A percentile compares a stretch with the other conserved stretches of the same genome.
Conservation (phyloP, 2,888 invertebrate species). For the Selenia dentaria region DNA sequence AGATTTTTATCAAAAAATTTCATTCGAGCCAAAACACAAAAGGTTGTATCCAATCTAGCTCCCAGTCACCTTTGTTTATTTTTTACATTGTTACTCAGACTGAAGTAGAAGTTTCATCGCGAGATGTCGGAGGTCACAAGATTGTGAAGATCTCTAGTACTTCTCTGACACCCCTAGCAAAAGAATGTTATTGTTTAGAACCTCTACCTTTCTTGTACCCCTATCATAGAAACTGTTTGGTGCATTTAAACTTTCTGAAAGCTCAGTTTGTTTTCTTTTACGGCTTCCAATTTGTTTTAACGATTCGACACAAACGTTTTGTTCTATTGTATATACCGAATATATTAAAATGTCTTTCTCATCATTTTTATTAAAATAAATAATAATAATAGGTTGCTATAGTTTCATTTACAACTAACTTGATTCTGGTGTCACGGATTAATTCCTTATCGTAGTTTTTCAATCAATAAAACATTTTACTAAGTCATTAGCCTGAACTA, state of each 20-base stretch:
- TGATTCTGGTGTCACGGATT: no score
- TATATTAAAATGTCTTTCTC: no score
- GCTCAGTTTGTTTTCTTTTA: conserved; percentile 10
- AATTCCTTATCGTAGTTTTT: no score
- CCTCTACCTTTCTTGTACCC: neutral
- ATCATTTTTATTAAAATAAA: no score
- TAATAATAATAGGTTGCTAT: no score
- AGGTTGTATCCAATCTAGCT: neutral
- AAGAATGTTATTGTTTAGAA: conserved; percentile 8
- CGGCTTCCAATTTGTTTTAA: conserved; percentile 16
- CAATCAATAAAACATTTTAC: no score
- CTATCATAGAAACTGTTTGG: conserved; percentile 9
- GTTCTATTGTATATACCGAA: no score
- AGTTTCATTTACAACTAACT: no score
- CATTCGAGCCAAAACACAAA: neutral
- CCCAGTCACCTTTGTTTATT: conserved; percentile 6
- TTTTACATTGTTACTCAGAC: conserved; percentile 16
- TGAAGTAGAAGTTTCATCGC: conserved; percentile 15
- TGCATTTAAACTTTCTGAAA: conserved; percentile 15
- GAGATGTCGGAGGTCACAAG: conserved; percentile 18
- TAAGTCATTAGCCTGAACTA: no score
- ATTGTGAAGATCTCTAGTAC: conserved; percentile 13
- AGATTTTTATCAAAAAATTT: no score
- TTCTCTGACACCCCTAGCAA: neutral
- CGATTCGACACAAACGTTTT: no score